Evolutionary conservation across 2,888 invertebrate genomes (phyloP).

Genomic region (Barypeithes pellucidus): DNA sequence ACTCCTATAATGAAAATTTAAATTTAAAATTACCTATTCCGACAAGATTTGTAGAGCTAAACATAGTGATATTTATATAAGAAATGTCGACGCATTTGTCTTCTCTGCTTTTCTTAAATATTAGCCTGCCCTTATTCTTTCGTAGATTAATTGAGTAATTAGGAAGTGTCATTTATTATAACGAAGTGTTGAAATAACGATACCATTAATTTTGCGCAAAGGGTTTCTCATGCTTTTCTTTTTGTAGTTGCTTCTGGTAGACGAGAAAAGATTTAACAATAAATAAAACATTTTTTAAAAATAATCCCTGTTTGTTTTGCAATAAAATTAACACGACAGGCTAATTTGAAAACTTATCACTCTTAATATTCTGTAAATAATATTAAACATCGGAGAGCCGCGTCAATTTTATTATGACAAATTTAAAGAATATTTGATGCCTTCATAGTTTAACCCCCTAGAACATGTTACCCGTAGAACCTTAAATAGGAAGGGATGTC

Average conservation of each 20-base stretch:
- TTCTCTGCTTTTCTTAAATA: conserved; percentile 58
- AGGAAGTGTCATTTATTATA: conserved; percentile 63
- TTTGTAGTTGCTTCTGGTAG: neutral
- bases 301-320: too few species aligned
- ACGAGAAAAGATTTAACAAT: neutral
- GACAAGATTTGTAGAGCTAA: neutral
- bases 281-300: too few species aligned
- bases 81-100: conserved; percentile 10
- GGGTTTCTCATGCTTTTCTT: conserved; percentile 38
- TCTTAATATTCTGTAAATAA: too few species aligned
- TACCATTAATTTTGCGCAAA: conserved; percentile 46
- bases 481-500: too few species aligned
- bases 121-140: conserved; percentile 61
- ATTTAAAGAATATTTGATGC: too few species aligned
- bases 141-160: conserved; percentile 63
- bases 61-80: conserved; percentile 8
- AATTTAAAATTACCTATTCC: neutral
- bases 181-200: conserved; percentile 44
- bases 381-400: too few species aligned
- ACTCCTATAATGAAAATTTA: neutral
- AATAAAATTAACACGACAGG: too few species aligned
- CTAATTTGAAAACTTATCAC: too few species aligned
- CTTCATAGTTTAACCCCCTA: too few species aligned
- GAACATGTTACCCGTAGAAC: too few species aligned
- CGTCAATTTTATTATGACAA: too few species aligned